Percentiles rank a stretch among this genome's conserved stretches.
Conservation (phyloP, 2,797 vertebrate species). For the Acanthornis magna region DNA sequence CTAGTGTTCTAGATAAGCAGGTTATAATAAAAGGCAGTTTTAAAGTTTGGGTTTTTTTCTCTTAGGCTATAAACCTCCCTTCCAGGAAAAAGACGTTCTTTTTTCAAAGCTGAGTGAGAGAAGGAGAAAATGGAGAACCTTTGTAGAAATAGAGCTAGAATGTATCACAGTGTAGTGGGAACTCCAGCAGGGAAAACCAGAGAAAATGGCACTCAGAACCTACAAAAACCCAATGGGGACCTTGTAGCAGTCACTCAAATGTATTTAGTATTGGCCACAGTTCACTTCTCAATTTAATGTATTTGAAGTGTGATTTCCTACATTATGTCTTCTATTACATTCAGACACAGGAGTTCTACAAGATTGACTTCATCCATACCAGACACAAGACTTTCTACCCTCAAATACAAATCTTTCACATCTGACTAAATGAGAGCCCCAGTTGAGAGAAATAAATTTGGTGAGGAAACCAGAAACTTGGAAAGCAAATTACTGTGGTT, state of each 20-base stretch:
- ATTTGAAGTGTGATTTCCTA: not conserved
- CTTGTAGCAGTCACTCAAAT: conserved; percentile 36
- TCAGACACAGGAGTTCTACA: conserved; percentile 51
- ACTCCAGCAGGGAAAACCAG: conserved; percentile 73
- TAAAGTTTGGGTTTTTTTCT: not conserved
- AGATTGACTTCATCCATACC: conserved; percentile 70
- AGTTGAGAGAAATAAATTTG: not conserved
- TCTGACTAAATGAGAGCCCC: not conserved
- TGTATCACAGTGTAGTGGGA: conserved; percentile 77
- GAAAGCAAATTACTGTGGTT: not conserved
- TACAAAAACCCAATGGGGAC: conserved; percentile 9
- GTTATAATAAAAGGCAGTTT: not conserved
- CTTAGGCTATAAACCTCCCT: conserved; percentile 64
- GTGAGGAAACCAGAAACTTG: not conserved
- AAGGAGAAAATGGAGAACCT: conserved; percentile 77
- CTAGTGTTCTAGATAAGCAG: not conserved
- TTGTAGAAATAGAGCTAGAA: conserved; percentile 81
- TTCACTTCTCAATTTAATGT: conserved; percentile 54
- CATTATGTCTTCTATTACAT: conserved; percentile 66
- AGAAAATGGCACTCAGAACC: conserved; percentile 59
- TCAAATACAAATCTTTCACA: not conserved
- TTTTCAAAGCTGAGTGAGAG: conserved; percentile 73
- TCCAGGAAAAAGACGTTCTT: conserved; percentile 48
- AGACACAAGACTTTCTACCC: not conserved
- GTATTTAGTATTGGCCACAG: conserved; percentile 39